Evolutionary conservation across 2,797 vertebrate genomes (phyloP).

Genomic region (Darevskia nairensis): DNA sequence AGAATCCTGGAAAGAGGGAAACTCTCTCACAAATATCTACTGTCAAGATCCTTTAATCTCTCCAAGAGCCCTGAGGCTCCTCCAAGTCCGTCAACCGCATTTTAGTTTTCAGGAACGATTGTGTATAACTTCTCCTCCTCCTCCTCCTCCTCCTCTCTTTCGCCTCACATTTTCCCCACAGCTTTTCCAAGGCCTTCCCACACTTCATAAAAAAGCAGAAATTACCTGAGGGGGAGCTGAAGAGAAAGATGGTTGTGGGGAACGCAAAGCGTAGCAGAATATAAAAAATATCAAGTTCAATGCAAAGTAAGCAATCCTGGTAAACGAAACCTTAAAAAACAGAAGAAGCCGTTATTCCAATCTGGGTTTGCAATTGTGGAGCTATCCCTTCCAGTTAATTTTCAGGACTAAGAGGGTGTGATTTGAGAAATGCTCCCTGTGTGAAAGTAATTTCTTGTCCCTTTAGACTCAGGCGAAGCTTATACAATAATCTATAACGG

Average conservation of each 20-base stretch:
- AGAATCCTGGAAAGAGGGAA: constrained; percentile 23
- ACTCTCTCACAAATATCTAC: constrained; percentile 35
- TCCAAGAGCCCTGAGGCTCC: not conserved
- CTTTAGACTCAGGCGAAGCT: not conserved
- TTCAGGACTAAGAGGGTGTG: not conserved
- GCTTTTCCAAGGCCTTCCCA: not conserved
- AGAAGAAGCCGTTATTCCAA: not conserved
- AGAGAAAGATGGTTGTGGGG: not conserved
- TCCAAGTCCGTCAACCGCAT: constrained; percentile 3
- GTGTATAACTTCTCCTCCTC: not conserved
- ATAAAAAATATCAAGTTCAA: not conserved
- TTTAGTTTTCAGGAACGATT: constrained; percentile 7
- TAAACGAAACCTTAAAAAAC: not conserved
- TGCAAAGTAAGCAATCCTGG: not conserved
- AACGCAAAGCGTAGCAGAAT: not conserved
- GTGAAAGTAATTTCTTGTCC: constrained; percentile 14
- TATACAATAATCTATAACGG: not conserved
- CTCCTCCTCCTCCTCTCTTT: not conserved
- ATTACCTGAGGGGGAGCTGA: not conserved
- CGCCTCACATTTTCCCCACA: not conserved
- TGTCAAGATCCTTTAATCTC: constrained; percentile 31
- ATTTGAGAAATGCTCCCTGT: constrained; percentile 13
- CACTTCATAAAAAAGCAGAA: constrained; percentile 7
- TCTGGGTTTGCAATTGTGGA: not conserved
- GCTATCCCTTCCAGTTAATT: constrained; percentile 2